phyloP scores from a whole-genome alignment of 2,797 vertebrate genomes.

The Gymnocypris eckloni region DNA sequence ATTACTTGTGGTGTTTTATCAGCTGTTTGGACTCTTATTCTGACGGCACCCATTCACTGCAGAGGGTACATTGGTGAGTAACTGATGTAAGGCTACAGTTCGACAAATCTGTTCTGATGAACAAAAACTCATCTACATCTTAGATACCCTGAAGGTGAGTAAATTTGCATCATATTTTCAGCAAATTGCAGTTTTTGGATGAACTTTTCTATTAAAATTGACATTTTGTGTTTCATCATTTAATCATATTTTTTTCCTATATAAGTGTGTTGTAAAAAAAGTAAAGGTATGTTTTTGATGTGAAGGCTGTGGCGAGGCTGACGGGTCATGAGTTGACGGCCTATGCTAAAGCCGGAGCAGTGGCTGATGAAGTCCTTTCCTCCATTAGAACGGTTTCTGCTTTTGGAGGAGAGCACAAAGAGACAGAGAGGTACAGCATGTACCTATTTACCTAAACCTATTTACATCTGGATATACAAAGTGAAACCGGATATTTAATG shows the following conservation, averaged over 20 bases:
- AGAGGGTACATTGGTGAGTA: background rate
- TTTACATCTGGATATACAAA: background rate
- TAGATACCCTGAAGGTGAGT: background rate
- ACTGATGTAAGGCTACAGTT: background rate
- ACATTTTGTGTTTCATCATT: background rate
- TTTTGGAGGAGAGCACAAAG: conserved; percentile 82
- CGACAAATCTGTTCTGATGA: background rate
- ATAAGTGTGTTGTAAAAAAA: background rate
- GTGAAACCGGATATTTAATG: background rate
- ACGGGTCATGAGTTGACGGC: conserved; percentile 78
- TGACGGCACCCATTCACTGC: background rate
- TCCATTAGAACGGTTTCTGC: conserved; percentile 83
- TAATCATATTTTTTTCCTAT: background rate
- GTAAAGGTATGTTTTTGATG: background rate
- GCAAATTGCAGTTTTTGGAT: no score
- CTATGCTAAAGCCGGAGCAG: conserved; percentile 82
- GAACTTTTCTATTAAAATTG: background rate
- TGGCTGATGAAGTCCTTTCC: conserved; percentile 83
- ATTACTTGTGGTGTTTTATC: background rate
- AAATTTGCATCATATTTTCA: no score
- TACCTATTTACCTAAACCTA: background rate
- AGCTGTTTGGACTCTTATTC: no score
- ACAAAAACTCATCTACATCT: background rate
- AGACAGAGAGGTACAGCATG: conserved; percentile 73
- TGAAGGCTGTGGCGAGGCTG: conserved; percentile 77